Conservation (phyloP, 2,888 invertebrate genomes). For the Troilus luridus region DNA sequence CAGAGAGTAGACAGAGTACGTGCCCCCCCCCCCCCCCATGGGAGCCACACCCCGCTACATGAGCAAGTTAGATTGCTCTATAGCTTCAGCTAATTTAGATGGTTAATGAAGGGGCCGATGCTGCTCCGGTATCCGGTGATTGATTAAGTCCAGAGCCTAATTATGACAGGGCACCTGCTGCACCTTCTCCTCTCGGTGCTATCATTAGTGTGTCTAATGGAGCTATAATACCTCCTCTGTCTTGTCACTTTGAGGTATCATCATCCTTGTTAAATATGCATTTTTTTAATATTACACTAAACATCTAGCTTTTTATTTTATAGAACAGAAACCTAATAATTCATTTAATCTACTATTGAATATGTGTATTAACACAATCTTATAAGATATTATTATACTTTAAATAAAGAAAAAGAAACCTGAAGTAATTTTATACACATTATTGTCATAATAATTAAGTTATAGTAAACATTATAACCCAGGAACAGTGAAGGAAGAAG, state of each 20-base stretch:
- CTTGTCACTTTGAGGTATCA: neutral
- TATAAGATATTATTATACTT: too few relatives aligned
- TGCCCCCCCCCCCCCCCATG: too few relatives aligned
- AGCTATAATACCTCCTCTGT: neutral
- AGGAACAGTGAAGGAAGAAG: too few relatives aligned
- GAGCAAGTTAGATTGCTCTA: slow-evolving; percentile 9
- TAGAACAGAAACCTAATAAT: too few relatives aligned
- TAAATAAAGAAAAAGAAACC: too few relatives aligned
- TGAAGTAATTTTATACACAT: too few relatives aligned
- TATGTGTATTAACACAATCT: too few relatives aligned
- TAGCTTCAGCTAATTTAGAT: neutral
- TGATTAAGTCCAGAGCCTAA: slow-evolving; percentile 5
- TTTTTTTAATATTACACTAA: neutral
- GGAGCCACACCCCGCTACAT: neutral
- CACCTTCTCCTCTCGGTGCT: neutral
- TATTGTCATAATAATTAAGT: too few relatives aligned
- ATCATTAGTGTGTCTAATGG: neutral
- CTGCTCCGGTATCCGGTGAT: neutral
- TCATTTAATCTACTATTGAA: too few relatives aligned
- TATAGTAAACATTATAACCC: too few relatives aligned
- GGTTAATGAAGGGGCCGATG: neutral
- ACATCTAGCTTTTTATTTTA: too few relatives aligned
- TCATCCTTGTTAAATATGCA: neutral
- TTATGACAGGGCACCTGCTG: slow-evolving; percentile 3
- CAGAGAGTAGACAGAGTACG: too few relatives aligned